These are phyloP conservation scores for Saguinus imperator DNA, from an alignment of 2,113 vertebrate genomes.

Conservation along the genomic window DNA sequence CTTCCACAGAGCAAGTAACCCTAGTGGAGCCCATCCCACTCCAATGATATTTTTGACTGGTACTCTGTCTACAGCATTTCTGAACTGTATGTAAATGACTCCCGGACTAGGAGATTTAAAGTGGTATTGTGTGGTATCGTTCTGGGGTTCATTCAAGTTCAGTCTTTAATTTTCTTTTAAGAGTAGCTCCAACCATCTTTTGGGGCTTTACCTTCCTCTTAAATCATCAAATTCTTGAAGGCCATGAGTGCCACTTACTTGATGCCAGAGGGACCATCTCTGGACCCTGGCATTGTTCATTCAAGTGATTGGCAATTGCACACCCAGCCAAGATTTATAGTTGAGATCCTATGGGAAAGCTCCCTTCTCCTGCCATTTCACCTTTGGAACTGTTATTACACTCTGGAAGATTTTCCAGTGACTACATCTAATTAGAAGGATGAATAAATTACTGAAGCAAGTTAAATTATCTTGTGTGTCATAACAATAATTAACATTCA, in stretches of 20 bases:
- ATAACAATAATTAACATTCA: conserved; percentile 81
- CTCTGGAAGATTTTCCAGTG: conserved; percentile 78
- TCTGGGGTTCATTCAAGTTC: neutral
- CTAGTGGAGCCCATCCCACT: neutral
- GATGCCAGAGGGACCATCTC: neutral
- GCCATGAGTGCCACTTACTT: neutral
- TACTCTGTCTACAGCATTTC: neutral
- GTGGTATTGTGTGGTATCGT: neutral
- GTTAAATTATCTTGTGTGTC: conserved; percentile 77
- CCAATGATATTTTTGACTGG: neutral
- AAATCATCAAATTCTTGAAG: neutral
- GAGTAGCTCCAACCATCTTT: neutral
- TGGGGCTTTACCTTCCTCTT: neutral
- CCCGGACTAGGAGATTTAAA: neutral
- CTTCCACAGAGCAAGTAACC: neutral
- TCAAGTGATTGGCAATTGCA: neutral
- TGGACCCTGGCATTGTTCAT: neutral
- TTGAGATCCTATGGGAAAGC: neutral
- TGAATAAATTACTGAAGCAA: conserved; percentile 78
- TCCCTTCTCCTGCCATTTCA: conserved; percentile 36
- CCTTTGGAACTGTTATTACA: conserved; percentile 73
- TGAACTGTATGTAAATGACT: neutral
- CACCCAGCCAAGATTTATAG: neutral
- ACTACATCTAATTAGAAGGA: conserved; percentile 76
- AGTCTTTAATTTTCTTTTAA: neutral